Conservation (phyloP, 2,797 vertebrate genomes). For the Phataginus tetradactyla region DNA sequence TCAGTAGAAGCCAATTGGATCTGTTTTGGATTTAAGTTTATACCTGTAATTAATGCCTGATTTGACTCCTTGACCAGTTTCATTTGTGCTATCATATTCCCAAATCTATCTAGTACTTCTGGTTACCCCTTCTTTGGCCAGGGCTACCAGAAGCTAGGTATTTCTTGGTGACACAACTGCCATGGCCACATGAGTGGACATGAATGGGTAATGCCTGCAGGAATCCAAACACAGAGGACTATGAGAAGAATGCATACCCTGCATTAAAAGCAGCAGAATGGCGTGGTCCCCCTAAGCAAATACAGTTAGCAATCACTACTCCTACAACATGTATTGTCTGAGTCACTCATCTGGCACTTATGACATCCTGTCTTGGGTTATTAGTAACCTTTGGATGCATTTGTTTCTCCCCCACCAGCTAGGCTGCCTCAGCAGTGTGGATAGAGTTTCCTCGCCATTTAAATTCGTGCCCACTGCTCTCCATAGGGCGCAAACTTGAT, state of each 20-base stretch:
- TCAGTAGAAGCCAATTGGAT: neutral
- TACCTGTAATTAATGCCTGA: neutral
- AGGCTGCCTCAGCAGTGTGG: too few species aligned
- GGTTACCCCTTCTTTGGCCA: neutral
- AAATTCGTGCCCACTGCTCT: neutral
- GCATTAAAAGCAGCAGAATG: neutral
- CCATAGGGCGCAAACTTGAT: neutral
- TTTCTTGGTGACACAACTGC: neutral
- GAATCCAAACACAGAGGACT: neutral
- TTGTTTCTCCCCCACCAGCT: neutral
- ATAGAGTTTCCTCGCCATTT: neutral
- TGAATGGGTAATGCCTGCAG: neutral
- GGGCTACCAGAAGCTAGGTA: neutral
- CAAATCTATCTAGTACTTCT: neutral
- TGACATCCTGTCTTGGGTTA: slow-evolving; percentile 8
- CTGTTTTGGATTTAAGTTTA: slow-evolving; percentile 13
- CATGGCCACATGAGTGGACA: neutral
- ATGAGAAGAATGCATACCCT: neutral
- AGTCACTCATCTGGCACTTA: slow-evolving; percentile 22
- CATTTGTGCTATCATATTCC: neutral
- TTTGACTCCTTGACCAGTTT: neutral
- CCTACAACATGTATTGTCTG: neutral
- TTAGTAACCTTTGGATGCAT: neutral
- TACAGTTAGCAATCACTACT: neutral
- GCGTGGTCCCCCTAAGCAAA: neutral